Evolutionary conservation across 2,888 invertebrate genomes (phyloP).

Genomic region (Exephanes ischioxanthus): DNA sequence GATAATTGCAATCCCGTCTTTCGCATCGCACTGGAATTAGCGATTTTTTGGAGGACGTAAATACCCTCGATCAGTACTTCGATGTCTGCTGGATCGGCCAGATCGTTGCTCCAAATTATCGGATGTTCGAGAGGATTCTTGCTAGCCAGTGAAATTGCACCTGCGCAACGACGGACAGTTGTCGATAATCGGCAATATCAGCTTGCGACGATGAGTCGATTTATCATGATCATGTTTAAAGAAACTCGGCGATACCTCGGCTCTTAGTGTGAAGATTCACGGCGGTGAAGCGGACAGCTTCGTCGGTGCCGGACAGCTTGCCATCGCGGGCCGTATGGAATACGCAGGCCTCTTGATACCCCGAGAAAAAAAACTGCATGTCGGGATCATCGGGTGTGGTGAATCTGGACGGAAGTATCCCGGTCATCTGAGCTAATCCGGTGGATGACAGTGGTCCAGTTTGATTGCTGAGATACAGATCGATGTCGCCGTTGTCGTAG

Average conservation of each 20-base stretch:
- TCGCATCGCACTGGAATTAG: slow-evolving; percentile 85
- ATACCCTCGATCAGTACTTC: slow-evolving; percentile 88
- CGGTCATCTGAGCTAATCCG: slow-evolving; percentile 90
- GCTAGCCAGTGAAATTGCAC: slow-evolving; percentile 87
- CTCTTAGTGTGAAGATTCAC: slow-evolving; percentile 89
- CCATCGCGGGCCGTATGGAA: slow-evolving; percentile 72
- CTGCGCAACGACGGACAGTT: slow-evolving; percentile 67
- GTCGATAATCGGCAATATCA: background rate
- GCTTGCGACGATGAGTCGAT: background rate
- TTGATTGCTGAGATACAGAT: slow-evolving; percentile 86
- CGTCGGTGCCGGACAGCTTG: background rate
- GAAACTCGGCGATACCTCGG: slow-evolving; percentile 84
- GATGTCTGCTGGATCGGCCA: slow-evolving; percentile 88
- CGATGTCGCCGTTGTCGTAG: slow-evolving; percentile 86
- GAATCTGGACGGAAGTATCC: slow-evolving; percentile 87
- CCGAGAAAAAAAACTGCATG: slow-evolving; percentile 89
- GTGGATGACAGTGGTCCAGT: slow-evolving; percentile 88
- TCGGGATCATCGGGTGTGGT: slow-evolving; percentile 89
- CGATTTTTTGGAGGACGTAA: slow-evolving; percentile 86
- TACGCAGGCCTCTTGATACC: slow-evolving; percentile 88
- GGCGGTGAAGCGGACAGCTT: slow-evolving; percentile 85
- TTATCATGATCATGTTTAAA: background rate
- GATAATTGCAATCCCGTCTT: slow-evolving; percentile 67
- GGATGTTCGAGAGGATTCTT: slow-evolving; percentile 90
- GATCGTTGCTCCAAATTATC: slow-evolving; percentile 91